phyloP scores from a whole-genome alignment of 2,113 vertebrate genomes.

The Clarias batrachus region DNA sequence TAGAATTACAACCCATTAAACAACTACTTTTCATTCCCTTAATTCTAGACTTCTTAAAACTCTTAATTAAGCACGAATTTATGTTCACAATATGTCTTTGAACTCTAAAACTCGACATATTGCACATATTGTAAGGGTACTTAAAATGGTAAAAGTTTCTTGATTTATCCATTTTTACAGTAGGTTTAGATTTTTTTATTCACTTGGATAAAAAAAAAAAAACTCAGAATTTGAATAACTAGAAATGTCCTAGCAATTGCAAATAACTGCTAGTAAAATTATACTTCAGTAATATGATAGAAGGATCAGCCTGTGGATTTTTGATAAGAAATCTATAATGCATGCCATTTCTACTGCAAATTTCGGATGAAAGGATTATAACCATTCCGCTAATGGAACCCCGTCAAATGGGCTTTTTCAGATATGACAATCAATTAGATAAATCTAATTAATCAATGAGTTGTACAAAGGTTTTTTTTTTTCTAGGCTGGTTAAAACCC shows the following conservation, averaged over 20 bases:
- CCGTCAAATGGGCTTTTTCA: neutral
- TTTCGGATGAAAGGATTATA: constrained; percentile 9
- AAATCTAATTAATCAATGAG: constrained; percentile 15
- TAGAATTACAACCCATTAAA: neutral
- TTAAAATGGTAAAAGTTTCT: neutral
- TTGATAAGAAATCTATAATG: neutral
- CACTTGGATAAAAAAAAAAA: neutral
- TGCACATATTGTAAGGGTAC: neutral
- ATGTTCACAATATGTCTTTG: neutral
- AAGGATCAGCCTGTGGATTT: neutral
- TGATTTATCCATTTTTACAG: neutral
- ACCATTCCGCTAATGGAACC: neutral
- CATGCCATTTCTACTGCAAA: neutral
- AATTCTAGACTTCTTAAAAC: neutral
- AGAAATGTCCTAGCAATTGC: neutral
- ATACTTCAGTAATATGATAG: neutral
- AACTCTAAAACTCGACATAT: neutral
- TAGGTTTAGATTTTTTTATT: neutral
- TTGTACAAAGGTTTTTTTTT: neutral
- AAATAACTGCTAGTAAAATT: neutral
- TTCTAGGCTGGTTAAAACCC: neutral
- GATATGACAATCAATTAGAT: constrained; percentile 1
- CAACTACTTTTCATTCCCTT: neutral
- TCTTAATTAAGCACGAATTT: neutral
- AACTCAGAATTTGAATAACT: neutral